These are phyloP conservation scores for Eublepharis macularius DNA, from an alignment of 2,113 vertebrate species.

Conservation along the genomic window DNA sequence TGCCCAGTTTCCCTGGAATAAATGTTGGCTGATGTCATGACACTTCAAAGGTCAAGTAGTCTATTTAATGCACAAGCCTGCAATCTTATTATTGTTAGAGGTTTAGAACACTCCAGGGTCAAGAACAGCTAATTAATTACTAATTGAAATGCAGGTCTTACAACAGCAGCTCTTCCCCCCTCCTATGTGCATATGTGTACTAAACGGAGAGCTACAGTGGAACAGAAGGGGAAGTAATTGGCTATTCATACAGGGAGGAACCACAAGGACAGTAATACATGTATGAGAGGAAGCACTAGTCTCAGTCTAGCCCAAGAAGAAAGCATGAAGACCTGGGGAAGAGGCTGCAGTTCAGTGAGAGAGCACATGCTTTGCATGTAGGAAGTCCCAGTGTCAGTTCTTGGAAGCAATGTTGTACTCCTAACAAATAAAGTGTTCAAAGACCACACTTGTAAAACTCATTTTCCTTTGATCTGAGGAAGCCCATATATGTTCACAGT, in stretches of 20 bases:
- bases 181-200: not conserved
- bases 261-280: no score
- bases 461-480: no score
- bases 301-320: no score
- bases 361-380: no score
- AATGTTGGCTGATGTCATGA: conserved; percentile 39
- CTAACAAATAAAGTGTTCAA: no score
- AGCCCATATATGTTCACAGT: no score
- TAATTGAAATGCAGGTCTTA: conserved; percentile 14
- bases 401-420: no score
- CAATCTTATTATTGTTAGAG: conserved; percentile 42
- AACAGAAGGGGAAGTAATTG: fast-evolving
- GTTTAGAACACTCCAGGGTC: conserved; percentile 48
- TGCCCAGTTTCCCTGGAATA: conserved; percentile 5
- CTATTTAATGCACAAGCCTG: conserved; percentile 40
- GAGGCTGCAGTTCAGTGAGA: no score
- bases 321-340: no score
- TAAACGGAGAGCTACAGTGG: not conserved
- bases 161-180: conserved; percentile 2
- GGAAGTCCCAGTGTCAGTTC: no score
- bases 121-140: conserved; percentile 60
- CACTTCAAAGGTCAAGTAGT: not conserved
- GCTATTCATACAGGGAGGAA: not conserved
- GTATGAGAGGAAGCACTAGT: no score
- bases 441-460: no score